phyloP scores from a whole-genome alignment of 2,113 vertebrate genomes.

The Polyodon spathula region DNA sequence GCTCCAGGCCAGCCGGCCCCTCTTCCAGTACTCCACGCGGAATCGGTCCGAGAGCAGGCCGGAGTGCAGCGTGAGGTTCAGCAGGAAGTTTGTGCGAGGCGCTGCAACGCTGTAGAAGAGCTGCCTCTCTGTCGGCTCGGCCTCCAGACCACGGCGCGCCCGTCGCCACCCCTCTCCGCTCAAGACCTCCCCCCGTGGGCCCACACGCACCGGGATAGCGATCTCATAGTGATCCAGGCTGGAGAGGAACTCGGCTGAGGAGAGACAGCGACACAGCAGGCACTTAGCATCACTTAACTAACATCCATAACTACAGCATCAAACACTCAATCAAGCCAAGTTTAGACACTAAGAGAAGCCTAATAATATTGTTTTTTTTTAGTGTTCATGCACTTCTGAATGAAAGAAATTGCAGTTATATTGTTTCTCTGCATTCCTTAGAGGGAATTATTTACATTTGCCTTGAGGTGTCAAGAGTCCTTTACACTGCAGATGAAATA shows the following conservation, averaged over 20 bases:
- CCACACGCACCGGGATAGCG: constrained; percentile 80
- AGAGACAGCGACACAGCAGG: constrained; percentile 23
- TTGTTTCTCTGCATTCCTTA: too few species aligned
- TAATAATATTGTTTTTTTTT: too few species aligned
- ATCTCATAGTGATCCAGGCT: constrained; percentile 90
- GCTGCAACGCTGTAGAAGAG: constrained; percentile 90
- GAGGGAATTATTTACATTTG: too few species aligned
- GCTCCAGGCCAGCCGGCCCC: constrained; percentile 80
- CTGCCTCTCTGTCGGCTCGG: constrained; percentile 48
- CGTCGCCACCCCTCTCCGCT: constrained; percentile 57
- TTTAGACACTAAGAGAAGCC: too few species aligned
- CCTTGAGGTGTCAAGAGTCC: constrained; percentile 7
- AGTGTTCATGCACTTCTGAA: too few species aligned
- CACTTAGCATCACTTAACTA: constrained; percentile 7
- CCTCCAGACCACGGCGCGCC: constrained; percentile 44
- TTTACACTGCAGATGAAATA: too few species aligned
- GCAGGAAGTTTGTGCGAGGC: constrained; percentile 75
- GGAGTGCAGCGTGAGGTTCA: constrained; percentile 84
- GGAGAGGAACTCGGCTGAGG: constrained; percentile 84
- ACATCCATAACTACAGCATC: constrained; percentile 5
- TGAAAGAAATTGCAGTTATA: too few species aligned
- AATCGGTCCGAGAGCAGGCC: constrained; percentile 80
- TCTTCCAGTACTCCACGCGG: constrained; percentile 92
- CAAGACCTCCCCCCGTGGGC: constrained; percentile 71
- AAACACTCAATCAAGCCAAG: too few species aligned